Evolutionary conservation across 2,888 invertebrate genomes (phyloP).

Genomic region (Drosophila diplacantha): DNA sequence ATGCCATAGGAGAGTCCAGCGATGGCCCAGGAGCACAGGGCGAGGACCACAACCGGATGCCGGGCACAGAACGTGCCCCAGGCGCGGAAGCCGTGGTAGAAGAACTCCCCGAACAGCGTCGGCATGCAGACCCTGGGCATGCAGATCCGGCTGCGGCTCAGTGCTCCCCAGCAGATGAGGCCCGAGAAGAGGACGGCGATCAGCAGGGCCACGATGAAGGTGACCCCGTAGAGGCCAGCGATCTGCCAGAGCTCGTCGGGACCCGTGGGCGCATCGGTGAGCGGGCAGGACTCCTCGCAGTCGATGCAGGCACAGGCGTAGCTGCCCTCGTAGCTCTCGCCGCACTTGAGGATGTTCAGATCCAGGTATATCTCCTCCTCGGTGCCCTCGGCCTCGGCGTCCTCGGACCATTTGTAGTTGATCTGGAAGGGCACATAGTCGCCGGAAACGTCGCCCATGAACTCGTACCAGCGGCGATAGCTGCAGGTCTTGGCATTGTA

Average conservation of each 20-base stretch:
- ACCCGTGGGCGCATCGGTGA: slow-evolving; percentile 77
- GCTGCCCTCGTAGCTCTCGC: slow-evolving; percentile 80
- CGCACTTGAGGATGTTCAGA: slow-evolving; percentile 79
- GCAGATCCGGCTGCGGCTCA: slow-evolving; percentile 7
- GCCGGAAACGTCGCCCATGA: slow-evolving; percentile 81
- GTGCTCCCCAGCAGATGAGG: slow-evolving; percentile 54
- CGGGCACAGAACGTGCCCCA: slow-evolving; percentile 82
- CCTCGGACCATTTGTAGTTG: slow-evolving; percentile 79
- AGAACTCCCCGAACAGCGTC: slow-evolving; percentile 70
- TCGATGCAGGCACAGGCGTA: slow-evolving; percentile 88
- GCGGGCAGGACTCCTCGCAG: slow-evolving; percentile 82
- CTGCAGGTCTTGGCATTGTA: slow-evolving; percentile 83
- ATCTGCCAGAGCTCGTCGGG: slow-evolving; percentile 80
- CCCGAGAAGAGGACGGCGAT: slow-evolving; percentile 78
- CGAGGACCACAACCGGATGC: slow-evolving; percentile 82
- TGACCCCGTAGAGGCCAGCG: slow-evolving; percentile 81
- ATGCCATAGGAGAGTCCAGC: slow-evolving; percentile 83
- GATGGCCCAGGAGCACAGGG: slow-evolving; percentile 82
- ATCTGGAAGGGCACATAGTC: slow-evolving; percentile 83
- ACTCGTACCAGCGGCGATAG: slow-evolving; percentile 82
- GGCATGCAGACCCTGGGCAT: slow-evolving; percentile 55
- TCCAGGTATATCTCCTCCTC: slow-evolving; percentile 35
- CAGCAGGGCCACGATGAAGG: slow-evolving; percentile 82
- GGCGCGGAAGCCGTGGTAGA: slow-evolving; percentile 76
- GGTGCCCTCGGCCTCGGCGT: slow-evolving; percentile 62